Conservation (phyloP, 2,113 vertebrate species). For the Leucopternis melanops region DNA sequence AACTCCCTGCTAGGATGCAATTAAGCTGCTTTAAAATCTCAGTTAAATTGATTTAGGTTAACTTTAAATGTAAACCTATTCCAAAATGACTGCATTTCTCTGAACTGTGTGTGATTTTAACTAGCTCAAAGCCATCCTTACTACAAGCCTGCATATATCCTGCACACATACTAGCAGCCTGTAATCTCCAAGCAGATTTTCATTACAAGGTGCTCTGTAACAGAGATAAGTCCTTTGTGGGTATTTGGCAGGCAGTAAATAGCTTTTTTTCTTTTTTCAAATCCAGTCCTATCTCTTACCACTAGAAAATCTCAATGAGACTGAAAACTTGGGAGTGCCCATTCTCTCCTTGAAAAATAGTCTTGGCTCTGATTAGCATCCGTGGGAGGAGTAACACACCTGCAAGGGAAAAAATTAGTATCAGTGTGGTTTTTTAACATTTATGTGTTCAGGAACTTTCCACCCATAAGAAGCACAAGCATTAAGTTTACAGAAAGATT, state of each 20-base stretch:
- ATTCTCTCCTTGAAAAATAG: background rate
- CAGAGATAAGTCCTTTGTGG: background rate
- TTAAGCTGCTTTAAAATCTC: slow-evolving; percentile 18
- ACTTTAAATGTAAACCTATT: background rate
- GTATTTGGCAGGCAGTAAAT: background rate
- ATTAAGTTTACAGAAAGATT: background rate
- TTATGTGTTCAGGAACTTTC: background rate
- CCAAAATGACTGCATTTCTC: background rate
- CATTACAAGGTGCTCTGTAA: background rate
- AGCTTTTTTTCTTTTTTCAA: background rate
- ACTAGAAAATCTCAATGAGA: background rate
- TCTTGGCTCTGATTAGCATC: background rate
- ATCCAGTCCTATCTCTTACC: background rate
- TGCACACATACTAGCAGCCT: background rate
- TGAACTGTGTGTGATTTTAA: background rate
- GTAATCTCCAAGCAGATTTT: background rate
- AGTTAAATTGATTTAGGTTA: background rate
- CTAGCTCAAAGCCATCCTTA: background rate
- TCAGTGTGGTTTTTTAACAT: background rate
- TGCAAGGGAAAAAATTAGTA: background rate
- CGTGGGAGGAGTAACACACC: background rate
- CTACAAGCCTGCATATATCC: background rate
- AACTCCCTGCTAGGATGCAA: slow-evolving; percentile 21
- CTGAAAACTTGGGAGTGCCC: background rate
- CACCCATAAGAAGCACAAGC: background rate